Conservation (phyloP, 2,888 invertebrate genomes). For the Scaptomyza tumidula region DNA sequence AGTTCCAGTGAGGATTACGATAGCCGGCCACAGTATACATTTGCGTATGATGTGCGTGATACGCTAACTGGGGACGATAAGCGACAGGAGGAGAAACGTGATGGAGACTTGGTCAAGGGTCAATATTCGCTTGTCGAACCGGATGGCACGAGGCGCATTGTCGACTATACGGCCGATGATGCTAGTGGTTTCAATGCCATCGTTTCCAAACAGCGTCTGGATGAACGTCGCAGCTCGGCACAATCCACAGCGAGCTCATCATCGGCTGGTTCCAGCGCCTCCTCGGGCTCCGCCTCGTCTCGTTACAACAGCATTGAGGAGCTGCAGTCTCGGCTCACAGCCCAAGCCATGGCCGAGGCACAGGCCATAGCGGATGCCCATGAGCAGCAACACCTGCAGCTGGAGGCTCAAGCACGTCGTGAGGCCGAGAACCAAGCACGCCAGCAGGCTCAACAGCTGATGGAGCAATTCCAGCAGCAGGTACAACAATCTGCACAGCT, state of each 20-base stretch:
- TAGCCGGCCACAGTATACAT: slow-evolving; percentile 85
- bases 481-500: slow-evolving; percentile 77
- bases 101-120: slow-evolving; percentile 85
- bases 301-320: slow-evolving; percentile 81
- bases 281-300: slow-evolving; percentile 59
- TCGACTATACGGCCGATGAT: slow-evolving; percentile 85
- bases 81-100: slow-evolving; percentile 86
- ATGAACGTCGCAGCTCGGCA: slow-evolving; percentile 49
- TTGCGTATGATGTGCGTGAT: slow-evolving; percentile 85
- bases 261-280: slow-evolving; percentile 33
- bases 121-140: slow-evolving; percentile 85
- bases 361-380: slow-evolving; percentile 78
- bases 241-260: slow-evolving; percentile 28
- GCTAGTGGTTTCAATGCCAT: slow-evolving; percentile 85
- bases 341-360: slow-evolving; percentile 82
- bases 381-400: slow-evolving; percentile 82
- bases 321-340: slow-evolving; percentile 77
- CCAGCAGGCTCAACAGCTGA: slow-evolving; percentile 80
- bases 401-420: slow-evolving; percentile 86
- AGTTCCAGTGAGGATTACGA: slow-evolving; percentile 85
- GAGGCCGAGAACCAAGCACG: slow-evolving; percentile 86
- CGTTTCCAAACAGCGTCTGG: slow-evolving; percentile 84
- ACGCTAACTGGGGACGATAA: slow-evolving; percentile 85
- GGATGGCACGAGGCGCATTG: slow-evolving; percentile 85
- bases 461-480: slow-evolving; percentile 83